Conservation (phyloP, 2,797 vertebrate species). For the Agapornis canus region DNA sequence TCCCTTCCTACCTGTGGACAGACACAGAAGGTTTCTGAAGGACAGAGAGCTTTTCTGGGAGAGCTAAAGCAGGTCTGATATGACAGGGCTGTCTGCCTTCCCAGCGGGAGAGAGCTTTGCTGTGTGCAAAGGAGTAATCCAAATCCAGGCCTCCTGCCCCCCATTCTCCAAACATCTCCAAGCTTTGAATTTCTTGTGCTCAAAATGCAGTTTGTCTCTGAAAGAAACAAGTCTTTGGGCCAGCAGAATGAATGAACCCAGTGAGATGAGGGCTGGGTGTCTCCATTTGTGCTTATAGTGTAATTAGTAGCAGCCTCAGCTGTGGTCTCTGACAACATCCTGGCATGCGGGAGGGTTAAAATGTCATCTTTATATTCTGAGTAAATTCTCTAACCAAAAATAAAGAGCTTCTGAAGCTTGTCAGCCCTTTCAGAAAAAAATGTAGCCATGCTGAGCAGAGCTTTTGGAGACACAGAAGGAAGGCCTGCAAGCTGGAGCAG, state of each 20-base stretch:
- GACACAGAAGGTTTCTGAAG: not conserved
- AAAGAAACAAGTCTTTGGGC: not conserved
- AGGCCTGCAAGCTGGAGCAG: not conserved
- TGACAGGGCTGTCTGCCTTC: not conserved
- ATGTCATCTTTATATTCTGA: not conserved
- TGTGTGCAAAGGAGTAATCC: not conserved
- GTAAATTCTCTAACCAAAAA: not conserved
- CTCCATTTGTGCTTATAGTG: not conserved
- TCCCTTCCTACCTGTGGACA: not conserved
- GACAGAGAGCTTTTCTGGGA: not conserved
- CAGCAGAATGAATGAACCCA: not conserved
- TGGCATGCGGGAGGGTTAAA: fast-evolving
- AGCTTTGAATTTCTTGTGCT: not conserved
- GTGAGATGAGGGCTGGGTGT: not conserved
- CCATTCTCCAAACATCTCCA: not conserved
- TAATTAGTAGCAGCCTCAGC: not conserved
- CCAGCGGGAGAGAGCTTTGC: not conserved
- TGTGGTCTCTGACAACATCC: not conserved
- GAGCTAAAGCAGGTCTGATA: too few relatives aligned
- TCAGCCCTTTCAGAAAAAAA: not conserved
- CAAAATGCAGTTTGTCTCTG: not conserved
- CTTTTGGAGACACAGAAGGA: not conserved
- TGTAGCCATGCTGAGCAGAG: fast-evolving
- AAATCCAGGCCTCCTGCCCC: not conserved
- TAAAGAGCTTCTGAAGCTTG: not conserved